A percentile compares a stretch with the other conserved stretches of the same genome.
phyloP scores from a whole-genome alignment of 2,113 vertebrate genomes.

The Epinephelus fuscoguttatus region DNA sequence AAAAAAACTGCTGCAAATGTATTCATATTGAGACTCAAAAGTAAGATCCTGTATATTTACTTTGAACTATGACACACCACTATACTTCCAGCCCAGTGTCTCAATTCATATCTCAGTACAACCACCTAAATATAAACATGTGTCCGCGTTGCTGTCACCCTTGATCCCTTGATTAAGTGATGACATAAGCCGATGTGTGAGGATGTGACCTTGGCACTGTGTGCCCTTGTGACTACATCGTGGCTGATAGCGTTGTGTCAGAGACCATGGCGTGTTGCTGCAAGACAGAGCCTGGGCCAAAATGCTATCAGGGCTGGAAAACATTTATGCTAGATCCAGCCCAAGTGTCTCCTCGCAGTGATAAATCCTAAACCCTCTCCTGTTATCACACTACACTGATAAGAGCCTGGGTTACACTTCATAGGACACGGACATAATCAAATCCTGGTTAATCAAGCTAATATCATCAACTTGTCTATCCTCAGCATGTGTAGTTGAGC shows the following conservation, averaged over 20 bases:
- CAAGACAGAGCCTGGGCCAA: slow-evolving; percentile 35
- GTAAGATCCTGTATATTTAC: neutral
- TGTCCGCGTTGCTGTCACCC: slow-evolving; percentile 46
- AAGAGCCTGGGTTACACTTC: slow-evolving; percentile 16
- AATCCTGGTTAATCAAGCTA: slow-evolving; percentile 11
- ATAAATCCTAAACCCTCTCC: slow-evolving; percentile 10
- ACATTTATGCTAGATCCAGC: neutral
- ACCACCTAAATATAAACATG: slow-evolving; percentile 54
- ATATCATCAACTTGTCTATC: neutral
- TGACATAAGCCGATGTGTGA: slow-evolving; percentile 54
- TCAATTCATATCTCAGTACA: slow-evolving; percentile 33
- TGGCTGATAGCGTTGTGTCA: slow-evolving; percentile 46
- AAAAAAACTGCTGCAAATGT: neutral
- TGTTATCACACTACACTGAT: slow-evolving; percentile 20
- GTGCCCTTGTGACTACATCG: slow-evolving; percentile 37
- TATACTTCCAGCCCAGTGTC: neutral
- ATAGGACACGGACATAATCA: neutral
- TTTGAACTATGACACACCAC: neutral
- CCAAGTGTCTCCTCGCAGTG: slow-evolving; percentile 2
- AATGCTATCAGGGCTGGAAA: slow-evolving; percentile 30
- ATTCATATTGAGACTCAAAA: neutral
- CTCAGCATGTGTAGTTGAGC: neutral
- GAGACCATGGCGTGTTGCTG: slow-evolving; percentile 10
- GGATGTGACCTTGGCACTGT: slow-evolving; percentile 69
- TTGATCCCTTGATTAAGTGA: slow-evolving; percentile 62